These are phyloP conservation scores for Episyrphus balteatus DNA, from an alignment of 1,140 invertebrate species.

Conservation along the genomic window DNA sequence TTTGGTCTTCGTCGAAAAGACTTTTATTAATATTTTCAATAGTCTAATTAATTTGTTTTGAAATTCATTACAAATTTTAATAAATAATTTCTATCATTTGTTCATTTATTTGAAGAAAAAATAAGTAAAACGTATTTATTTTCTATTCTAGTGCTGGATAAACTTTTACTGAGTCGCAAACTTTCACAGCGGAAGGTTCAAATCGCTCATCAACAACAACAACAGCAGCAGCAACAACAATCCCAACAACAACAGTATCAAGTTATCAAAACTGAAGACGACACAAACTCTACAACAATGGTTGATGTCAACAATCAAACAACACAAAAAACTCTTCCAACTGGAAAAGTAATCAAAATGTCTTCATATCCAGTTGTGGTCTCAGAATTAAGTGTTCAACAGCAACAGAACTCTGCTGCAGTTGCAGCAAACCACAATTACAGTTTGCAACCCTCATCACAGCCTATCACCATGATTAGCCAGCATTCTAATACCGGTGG, in stretches of 20 bases:
- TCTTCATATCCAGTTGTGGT: constrained; percentile 25
- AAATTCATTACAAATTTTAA: too few relatives aligned
- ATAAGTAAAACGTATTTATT: too few relatives aligned
- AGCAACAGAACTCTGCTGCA: constrained; percentile 24
- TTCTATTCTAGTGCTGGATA: constrained; percentile 25
- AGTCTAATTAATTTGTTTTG: too few relatives aligned
- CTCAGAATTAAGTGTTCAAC: constrained; percentile 25
- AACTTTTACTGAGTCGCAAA: constrained; percentile 28
- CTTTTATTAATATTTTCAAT: too few relatives aligned
- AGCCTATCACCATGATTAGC: constrained; percentile 22
- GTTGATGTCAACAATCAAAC: background rate
- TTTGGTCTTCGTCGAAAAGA: too few relatives aligned
- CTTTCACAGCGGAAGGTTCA: constrained; percentile 30
- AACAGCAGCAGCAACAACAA: constrained; percentile 20
- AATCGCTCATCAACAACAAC: constrained; percentile 22
- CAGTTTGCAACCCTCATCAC: constrained; percentile 28
- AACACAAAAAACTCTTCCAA: constrained; percentile 11
- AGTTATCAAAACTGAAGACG: constrained; percentile 14
- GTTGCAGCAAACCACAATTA: constrained; percentile 35
- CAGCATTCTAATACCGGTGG: constrained; percentile 14
- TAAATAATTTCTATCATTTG: too few relatives aligned
- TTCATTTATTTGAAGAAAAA: too few relatives aligned
- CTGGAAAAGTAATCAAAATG: constrained; percentile 34
- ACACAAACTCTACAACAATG: constrained; percentile 4
- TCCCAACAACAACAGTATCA: constrained; percentile 17